These are phyloP conservation scores for Cossypha heuglini DNA, from an alignment of 2,797 vertebrate genomes.

Conservation along the genomic window DNA sequence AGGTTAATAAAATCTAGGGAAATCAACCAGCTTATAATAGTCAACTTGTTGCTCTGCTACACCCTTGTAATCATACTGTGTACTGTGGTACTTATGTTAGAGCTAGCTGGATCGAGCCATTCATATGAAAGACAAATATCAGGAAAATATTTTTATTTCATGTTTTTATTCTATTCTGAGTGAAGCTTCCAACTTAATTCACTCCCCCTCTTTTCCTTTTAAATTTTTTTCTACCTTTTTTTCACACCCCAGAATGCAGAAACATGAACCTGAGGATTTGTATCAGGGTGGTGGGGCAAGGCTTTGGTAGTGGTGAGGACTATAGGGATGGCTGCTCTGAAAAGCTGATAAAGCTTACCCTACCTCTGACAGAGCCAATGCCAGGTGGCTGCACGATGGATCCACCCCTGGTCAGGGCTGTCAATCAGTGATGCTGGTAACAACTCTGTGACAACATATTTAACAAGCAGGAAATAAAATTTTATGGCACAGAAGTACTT, in stretches of 20 bases:
- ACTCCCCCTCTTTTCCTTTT: accelerated
- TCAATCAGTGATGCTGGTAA: not conserved
- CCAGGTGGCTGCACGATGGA: not conserved
- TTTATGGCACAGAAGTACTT: not conserved
- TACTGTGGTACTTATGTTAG: accelerated
- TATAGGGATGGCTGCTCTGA: not conserved
- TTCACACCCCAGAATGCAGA: not conserved
- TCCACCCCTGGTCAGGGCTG: not conserved
- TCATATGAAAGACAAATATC: not conserved
- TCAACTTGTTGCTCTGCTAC: accelerated
- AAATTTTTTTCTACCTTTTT: not conserved
- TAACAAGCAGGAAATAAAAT: not conserved
- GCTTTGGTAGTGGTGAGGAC: not conserved
- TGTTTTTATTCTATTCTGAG: not conserved
- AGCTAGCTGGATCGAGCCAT: not conserved
- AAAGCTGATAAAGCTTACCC: not conserved
- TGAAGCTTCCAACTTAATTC: not conserved
- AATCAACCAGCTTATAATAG: not conserved
- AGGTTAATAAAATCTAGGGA: not conserved
- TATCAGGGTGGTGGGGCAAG: not conserved
- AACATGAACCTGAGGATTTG: not conserved
- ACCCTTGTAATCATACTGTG: not conserved
- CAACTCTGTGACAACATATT: not conserved
- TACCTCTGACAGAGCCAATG: not conserved
- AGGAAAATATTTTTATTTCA: not conserved